phyloP scores from a whole-genome alignment of 2,113 vertebrate genomes.

The Morone saxatilis region DNA sequence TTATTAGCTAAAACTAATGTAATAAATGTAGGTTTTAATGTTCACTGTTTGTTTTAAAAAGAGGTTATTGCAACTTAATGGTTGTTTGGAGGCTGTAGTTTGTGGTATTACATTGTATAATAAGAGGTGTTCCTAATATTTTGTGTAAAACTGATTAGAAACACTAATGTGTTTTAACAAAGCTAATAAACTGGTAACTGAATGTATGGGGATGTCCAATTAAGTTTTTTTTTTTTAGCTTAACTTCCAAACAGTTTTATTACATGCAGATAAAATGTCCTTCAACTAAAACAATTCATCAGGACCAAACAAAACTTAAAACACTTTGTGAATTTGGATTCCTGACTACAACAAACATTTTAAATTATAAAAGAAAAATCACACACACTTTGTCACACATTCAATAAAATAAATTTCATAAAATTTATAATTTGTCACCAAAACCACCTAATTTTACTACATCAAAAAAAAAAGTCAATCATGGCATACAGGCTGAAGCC shows the following conservation, averaged over 20 bases:
- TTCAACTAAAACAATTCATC: neutral
- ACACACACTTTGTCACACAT: neutral
- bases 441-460: constrained; percentile 3
- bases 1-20: constrained; percentile 22
- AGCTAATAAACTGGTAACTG: constrained; percentile 21
- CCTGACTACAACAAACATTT: constrained; percentile 8
- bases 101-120: neutral
- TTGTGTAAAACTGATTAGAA: neutral
- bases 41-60: neutral
- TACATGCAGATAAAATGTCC: constrained; percentile 27
- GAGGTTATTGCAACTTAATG: neutral
- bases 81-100: neutral
- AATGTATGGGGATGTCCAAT: neutral
- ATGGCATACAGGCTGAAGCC: constrained; percentile 53
- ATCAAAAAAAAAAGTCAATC: constrained; percentile 12
- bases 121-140: neutral
- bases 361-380: constrained; percentile 32
- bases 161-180: neutral
- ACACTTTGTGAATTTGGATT: neutral
- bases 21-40: neutral
- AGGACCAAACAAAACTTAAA: constrained; percentile 22
- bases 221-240: too few relatives aligned
- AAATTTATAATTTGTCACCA: constrained; percentile 14
- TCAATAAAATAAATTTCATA: constrained; percentile 19
- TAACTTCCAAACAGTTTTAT: constrained; percentile 4